Base-by-base conservation (phyloP, 2,797 vertebrate species). In the Anguilla marmorata region DNA sequence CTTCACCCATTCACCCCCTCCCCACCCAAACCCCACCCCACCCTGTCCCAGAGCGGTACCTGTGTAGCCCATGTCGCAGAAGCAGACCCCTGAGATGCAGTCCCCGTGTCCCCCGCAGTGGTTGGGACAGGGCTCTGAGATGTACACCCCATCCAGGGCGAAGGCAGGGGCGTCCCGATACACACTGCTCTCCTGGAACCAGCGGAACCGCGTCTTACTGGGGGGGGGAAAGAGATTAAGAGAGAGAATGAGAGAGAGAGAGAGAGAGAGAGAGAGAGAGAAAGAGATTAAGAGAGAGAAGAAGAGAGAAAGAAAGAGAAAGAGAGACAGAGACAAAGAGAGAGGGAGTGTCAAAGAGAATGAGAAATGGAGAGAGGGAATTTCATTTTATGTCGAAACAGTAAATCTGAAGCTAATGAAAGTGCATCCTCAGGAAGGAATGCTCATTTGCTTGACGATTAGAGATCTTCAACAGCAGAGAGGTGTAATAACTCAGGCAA, bases 151-250 rank as follows among this genome's bases (percentile, higher is more conserved):
- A 0, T 99, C 99, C 91, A 99, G 90, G 37, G 98, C 97, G 1
- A 99, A 99, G 0, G 98, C 90, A 66, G 97, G 97, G 0, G 97
- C 96, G 0, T 97, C 97, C 89, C 97, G 97, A 90, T 97, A 95
- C 74, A 97, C 90, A 85, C 96, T 98, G 95, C 97, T 99, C 93
- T 99, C 98, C 94, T 99, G 99, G 93, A 99, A 98, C 99, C 99
- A 99, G 30, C 99, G 98, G 94, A 99, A 99, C 87, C 98, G 96
- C 3, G 97, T 99, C 94, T 99, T 99, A 92, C 99, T 99, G 3
- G 8, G 90, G 19, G 16, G 21, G 11, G 58, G 21, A 37, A 1
- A 60, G 58, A 85, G 9, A 79, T 8, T 24, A 79, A 30, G 0
- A 16, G n/a, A 19, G 37, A 19, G 24, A 37, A 37, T 33, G 27